A percentile compares a stretch with the other conserved stretches of the same genome.
Evolutionary conservation across 2,888 invertebrate genomes (phyloP).

Genomic region (Lapara coniferarum): DNA sequence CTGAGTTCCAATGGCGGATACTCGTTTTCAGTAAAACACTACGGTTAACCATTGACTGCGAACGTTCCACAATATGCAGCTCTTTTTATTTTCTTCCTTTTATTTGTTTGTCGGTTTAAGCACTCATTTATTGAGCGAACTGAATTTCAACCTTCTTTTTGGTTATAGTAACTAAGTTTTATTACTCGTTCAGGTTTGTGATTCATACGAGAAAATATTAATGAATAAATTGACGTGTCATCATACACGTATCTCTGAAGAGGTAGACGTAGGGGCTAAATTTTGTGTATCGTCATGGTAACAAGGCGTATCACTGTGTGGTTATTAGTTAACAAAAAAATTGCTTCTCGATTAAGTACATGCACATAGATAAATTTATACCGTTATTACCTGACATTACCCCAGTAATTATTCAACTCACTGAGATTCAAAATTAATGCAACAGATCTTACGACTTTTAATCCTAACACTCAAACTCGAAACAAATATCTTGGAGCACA

Average conservation of each 20-base stretch:
- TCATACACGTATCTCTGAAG: neutral
- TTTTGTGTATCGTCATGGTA: neutral
- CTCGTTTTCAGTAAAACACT: slow-evolving; percentile 58
- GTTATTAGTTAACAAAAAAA: no score
- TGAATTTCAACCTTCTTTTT: slow-evolving; percentile 46
- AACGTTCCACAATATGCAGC: slow-evolving; percentile 58
- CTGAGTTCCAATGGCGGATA: slow-evolving; percentile 49
- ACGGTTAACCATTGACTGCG: slow-evolving; percentile 59
- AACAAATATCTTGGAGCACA: no score
- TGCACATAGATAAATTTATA: no score
- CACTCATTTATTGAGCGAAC: slow-evolving; percentile 57
- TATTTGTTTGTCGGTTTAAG: slow-evolving; percentile 58
- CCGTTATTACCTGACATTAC: no score
- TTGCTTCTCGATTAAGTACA: no score
- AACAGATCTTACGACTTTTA: no score
- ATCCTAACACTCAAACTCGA: no score
- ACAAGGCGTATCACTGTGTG: no score
- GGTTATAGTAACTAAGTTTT: slow-evolving; percentile 52
- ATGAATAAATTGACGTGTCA: neutral
- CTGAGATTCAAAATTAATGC: no score
- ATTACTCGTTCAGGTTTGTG: slow-evolving; percentile 38
- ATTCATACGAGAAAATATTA: neutral
- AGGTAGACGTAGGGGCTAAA: neutral
- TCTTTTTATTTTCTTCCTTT: slow-evolving; percentile 59
- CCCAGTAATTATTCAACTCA: no score